Percentiles rank a stretch among this genome's conserved stretches.
Evolutionary conservation across 2,888 invertebrate genomes (phyloP).

Genomic region (Andrena hattorfiana): DNA sequence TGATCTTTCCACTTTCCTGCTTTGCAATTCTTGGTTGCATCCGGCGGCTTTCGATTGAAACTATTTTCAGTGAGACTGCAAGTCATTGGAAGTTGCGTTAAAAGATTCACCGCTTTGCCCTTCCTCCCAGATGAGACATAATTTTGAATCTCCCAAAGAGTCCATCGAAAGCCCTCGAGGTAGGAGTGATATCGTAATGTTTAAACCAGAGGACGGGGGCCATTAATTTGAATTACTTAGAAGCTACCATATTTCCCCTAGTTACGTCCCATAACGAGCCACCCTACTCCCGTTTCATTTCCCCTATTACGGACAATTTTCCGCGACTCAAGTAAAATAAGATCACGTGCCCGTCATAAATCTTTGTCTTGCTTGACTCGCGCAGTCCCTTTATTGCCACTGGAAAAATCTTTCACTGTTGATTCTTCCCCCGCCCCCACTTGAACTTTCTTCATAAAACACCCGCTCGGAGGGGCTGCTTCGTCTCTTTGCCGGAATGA

Average conservation of each 20-base stretch:
- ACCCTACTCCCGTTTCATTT: slow-evolving; percentile 50
- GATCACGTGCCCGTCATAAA: slow-evolving; percentile 67
- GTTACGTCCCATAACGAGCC: slow-evolving; percentile 51
- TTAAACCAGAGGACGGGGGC: not conserved
- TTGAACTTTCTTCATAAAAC: slow-evolving; percentile 45
- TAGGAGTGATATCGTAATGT: not conserved
- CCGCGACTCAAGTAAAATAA: slow-evolving; percentile 56
- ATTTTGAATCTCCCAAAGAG: not conserved
- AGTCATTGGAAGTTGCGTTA: not conserved
- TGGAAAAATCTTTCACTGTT: slow-evolving; percentile 53
- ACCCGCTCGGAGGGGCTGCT: slow-evolving; percentile 18
- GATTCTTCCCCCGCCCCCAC: slow-evolving; percentile 37
- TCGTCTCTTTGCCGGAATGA: slow-evolving; percentile 3
- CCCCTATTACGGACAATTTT: slow-evolving; percentile 60
- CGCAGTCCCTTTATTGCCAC: slow-evolving; percentile 56
- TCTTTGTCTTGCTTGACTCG: slow-evolving; percentile 65
- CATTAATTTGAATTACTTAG: slow-evolving; percentile 47
- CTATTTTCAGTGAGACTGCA: not conserved
- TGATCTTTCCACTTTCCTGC: not conserved
- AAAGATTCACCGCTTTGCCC: not conserved
- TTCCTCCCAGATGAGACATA: not conserved
- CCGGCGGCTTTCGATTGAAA: not conserved
- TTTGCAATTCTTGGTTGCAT: not conserved
- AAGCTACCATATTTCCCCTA: slow-evolving; percentile 43
- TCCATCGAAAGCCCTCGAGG: not conserved